Evolutionary conservation across 2,113 vertebrate genomes (phyloP), one percentile per base, ranked within the genome.

Genomic region (Heterocephalus glaber): DNA sequence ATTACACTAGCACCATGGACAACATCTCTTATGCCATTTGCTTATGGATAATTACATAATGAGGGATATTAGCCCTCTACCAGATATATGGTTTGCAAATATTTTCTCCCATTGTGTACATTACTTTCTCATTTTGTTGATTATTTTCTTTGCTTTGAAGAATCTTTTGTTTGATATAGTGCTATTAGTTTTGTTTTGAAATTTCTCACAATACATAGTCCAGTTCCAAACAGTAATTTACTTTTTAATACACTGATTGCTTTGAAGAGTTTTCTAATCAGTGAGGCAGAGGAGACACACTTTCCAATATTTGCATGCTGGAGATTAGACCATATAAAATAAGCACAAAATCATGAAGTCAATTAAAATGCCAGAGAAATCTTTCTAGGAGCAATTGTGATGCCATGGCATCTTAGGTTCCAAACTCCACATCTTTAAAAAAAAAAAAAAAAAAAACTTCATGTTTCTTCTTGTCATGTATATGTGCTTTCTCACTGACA

Each of bases 271-370:
- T 86, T 88, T 56, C 8, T 88, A 84, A 63, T 81, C 38, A 68
- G 16, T 86, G 49, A 82, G 12, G n/a, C 16, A 90, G 38, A 26
- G 7, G 65, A 6, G 12, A 61, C 28, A 47, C 3, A 5, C 20
- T 68, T 86, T 90, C 52, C 86, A 76, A 79, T 84, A 93, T 90
- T 90, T 82, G 26, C 35, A 65, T 47, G 4, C 83, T 10, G 41
- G 9, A 70, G 49, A 79, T 70, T 88, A 77, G 24, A 79, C 56
- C 26, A 63, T 47, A 44, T 8, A 90, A 49, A 86, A 24, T 20
- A 20, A 7, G 22, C 1, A 56, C 83, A 54, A 74, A 83, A 61
- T 38, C 7, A 56, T 65, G 22, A 61, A 61, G 19, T 77, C 13
- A 5, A 56, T 82, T 81, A 85, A 63, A 86, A 86, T 35, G 26